phyloP scores from a whole-genome alignment of 2,888 invertebrate species.

The Malacosoma neustria region DNA sequence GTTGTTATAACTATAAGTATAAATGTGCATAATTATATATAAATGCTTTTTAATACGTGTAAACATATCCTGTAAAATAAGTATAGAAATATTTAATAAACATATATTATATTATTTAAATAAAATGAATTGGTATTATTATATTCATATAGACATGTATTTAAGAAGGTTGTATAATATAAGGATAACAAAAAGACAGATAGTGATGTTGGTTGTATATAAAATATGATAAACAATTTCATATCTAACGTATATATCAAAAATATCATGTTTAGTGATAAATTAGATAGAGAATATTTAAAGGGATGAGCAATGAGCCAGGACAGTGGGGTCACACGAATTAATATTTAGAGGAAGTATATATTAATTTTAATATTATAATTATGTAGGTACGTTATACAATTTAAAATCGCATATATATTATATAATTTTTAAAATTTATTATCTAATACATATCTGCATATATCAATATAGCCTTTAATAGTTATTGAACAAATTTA shows the following conservation, averaged over 20 bases:
- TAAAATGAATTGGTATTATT: neutral
- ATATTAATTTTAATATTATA: no score
- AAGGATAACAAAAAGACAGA: constrained; percentile 40
- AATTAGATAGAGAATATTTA: constrained; percentile 16
- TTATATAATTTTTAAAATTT: no score
- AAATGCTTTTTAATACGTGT: constrained; percentile 11
- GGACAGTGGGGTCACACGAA: constrained; percentile 40
- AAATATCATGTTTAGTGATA: constrained; percentile 3
- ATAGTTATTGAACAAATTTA: no score
- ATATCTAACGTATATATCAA: neutral
- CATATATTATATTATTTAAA: neutral
- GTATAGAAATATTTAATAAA: constrained; percentile 6
- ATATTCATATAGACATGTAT: constrained; percentile 5
- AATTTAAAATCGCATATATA: no score
- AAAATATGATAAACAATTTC: constrained; percentile 18
- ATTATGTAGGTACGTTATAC: no score
- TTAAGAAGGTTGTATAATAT: constrained; percentile 19
- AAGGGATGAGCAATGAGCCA: constrained; percentile 53
- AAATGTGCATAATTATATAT: constrained; percentile 1
- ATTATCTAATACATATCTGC: no score
- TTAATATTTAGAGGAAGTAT: no score
- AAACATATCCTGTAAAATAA: constrained; percentile 11
- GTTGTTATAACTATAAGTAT: neutral
- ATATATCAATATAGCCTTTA: no score
- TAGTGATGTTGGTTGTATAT: constrained; percentile 57